A percentile compares a stretch with the other conserved stretches of the same genome.
These are phyloP conservation scores for Microcebus griseorufus DNA, from an alignment of 2,113 vertebrate genomes.

Conservation along the genomic window DNA sequence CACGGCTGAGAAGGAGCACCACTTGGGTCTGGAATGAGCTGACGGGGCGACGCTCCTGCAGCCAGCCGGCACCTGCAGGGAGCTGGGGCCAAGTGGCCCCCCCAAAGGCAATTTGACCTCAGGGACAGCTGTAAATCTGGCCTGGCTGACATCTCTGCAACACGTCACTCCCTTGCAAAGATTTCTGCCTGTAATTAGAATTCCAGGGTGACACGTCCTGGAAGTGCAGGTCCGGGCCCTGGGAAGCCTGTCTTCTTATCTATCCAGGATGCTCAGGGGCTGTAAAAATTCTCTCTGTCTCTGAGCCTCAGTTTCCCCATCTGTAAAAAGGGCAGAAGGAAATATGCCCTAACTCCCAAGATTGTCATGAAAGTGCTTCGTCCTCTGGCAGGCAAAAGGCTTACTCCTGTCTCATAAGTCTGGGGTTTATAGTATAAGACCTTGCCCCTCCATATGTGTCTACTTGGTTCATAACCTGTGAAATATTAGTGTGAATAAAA, in stretches of 20 bases:
- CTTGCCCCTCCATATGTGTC: fast-evolving
- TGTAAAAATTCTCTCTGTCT: not conserved
- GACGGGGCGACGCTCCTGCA: not conserved
- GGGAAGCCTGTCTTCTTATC: not conserved
- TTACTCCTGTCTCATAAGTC: not conserved
- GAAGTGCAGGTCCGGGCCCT: not conserved
- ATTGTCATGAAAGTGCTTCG: not conserved
- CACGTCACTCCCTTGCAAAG: not conserved
- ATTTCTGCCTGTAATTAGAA: not conserved
- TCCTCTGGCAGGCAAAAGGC: not conserved
- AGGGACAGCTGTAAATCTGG: not conserved
- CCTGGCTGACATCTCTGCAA: not conserved
- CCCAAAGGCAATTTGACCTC: not conserved
- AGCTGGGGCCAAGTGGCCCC: not conserved
- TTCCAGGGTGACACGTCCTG: not conserved
- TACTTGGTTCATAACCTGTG: fast-evolving
- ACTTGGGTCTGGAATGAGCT: not conserved
- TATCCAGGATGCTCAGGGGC: not conserved
- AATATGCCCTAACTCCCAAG: too few relatives aligned
- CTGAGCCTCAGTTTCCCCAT: not conserved
- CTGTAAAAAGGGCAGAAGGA: not conserved
- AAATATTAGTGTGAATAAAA: not conserved
- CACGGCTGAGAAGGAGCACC: not conserved
- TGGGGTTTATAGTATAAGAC: fast-evolving
- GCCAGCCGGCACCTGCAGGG: not conserved